A percentile compares a stretch with the other conserved stretches of the same genome.
phyloP scores from a whole-genome alignment of 2,113 vertebrate genomes.

The Dicrurus megarhynchus region DNA sequence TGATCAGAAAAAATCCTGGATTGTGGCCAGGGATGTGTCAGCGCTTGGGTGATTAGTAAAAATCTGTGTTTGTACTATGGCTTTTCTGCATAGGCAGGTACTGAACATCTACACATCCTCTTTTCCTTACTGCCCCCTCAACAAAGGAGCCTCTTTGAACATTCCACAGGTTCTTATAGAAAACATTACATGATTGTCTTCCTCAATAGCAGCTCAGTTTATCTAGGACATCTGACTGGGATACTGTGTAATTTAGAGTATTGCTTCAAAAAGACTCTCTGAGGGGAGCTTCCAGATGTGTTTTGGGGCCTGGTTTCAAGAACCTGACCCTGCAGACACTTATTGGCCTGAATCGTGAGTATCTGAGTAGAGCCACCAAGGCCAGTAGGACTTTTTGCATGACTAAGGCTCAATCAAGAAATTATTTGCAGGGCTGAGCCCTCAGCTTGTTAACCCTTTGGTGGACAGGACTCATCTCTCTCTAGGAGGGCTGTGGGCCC shows the following conservation, averaged over 20 bases:
- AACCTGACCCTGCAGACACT: not conserved
- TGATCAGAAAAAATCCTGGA: not conserved
- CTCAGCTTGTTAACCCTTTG: not conserved
- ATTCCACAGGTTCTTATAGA: not conserved
- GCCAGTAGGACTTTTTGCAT: not conserved
- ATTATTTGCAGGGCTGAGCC: not conserved
- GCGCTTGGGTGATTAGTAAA: rapidly evolving
- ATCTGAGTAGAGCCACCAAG: not conserved
- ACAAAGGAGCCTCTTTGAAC: not conserved
- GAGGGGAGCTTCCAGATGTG: not conserved
- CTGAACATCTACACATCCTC: not conserved
- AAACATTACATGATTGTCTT: not conserved
- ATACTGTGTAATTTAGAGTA: not conserved
- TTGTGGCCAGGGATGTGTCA: not conserved
- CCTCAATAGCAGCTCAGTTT: not conserved
- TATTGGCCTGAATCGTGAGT: not conserved
- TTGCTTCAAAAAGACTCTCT: not conserved
- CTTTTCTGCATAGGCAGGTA: not conserved
- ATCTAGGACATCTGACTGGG: not conserved
- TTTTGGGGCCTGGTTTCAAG: not conserved
- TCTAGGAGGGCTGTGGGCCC: not conserved
- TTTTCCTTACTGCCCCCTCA: not conserved
- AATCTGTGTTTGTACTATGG: not conserved
- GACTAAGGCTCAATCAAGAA: not conserved
- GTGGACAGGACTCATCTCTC: not conserved